These are phyloP conservation scores for Drosophila kikkawai DNA, from an alignment of 1,140 invertebrate species.

Conservation along the genomic window DNA sequence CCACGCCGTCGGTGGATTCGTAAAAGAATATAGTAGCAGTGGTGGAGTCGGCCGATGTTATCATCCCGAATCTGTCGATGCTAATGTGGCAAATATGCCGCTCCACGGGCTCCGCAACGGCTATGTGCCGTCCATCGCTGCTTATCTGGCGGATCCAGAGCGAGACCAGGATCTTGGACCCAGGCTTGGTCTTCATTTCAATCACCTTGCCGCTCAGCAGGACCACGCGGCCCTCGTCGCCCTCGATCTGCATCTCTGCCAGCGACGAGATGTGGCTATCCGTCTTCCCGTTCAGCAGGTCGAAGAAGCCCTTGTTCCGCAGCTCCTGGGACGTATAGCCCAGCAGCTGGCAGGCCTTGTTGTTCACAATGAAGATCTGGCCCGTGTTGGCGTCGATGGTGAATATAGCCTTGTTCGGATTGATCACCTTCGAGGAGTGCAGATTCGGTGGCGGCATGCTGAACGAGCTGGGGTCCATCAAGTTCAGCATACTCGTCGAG, in stretches of 20 bases:
- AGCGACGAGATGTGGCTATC: constrained; percentile 86
- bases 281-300: constrained; percentile 86
- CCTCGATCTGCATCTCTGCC: constrained; percentile 86
- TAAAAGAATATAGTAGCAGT: constrained; percentile 86
- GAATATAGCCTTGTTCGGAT: constrained; percentile 87
- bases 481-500: constrained; percentile 33
- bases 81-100: constrained; percentile 83
- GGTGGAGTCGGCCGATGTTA: constrained; percentile 85
- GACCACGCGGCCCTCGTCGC: constrained; percentile 87
- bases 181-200: constrained; percentile 87
- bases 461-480: constrained; percentile 47
- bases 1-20: constrained; percentile 85
- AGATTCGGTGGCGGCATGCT: constrained; percentile 51
- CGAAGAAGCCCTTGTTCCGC: constrained; percentile 86
- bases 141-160: constrained; percentile 88
- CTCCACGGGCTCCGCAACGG: constrained; percentile 88
- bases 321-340: constrained; percentile 87
- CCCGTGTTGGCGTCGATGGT: constrained; percentile 86
- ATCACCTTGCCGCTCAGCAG: constrained; percentile 88
- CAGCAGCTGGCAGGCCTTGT: constrained; percentile 87
- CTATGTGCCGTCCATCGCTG: constrained; percentile 87
- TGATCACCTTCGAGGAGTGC: constrained; percentile 82
- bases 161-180: constrained; percentile 87
- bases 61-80: constrained; percentile 85
- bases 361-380: constrained; percentile 89